Conservation (phyloP, 2,888 invertebrate species). For the Neoaliturus tenellus region DNA sequence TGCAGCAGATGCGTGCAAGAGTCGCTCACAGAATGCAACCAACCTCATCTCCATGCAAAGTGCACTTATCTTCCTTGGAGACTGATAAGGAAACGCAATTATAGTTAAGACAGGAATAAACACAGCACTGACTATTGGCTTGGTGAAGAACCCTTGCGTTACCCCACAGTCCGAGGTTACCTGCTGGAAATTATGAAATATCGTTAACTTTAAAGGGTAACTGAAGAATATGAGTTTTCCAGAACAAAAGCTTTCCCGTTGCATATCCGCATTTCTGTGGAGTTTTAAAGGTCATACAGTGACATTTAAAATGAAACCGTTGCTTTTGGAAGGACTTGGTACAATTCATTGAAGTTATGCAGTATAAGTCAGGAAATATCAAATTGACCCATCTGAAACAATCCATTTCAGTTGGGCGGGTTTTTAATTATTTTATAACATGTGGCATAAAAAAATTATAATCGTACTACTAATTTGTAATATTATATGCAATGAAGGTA, state of each 20-base stretch:
- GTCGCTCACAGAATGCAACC: not conserved
- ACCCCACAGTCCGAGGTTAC: not conserved
- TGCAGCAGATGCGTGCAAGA: slow-evolving; percentile 22
- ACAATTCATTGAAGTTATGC: too few relatives aligned
- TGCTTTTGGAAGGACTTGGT: not conserved
- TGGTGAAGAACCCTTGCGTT: not conserved
- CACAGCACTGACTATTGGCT: not conserved
- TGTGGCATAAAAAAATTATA: too few relatives aligned
- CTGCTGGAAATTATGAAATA: not conserved
- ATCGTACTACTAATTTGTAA: too few relatives aligned
- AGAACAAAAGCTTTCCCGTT: not conserved
- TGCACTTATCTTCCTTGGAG: not conserved
- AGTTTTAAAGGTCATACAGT: not conserved
- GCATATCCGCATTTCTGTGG: not conserved
- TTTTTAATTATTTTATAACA: too few relatives aligned
- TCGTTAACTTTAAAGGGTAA: not conserved
- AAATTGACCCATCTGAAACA: too few relatives aligned
- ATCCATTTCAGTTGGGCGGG: too few relatives aligned
- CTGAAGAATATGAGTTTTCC: not conserved
- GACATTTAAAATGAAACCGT: not conserved
- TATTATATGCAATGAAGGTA: too few relatives aligned
- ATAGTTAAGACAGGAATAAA: not conserved
- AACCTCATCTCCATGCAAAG: slow-evolving; percentile 20
- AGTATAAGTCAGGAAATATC: too few relatives aligned
- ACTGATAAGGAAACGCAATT: not conserved